phyloP scores from a whole-genome alignment of 2,113 vertebrate species.

The Myotis lucifugus region DNA sequence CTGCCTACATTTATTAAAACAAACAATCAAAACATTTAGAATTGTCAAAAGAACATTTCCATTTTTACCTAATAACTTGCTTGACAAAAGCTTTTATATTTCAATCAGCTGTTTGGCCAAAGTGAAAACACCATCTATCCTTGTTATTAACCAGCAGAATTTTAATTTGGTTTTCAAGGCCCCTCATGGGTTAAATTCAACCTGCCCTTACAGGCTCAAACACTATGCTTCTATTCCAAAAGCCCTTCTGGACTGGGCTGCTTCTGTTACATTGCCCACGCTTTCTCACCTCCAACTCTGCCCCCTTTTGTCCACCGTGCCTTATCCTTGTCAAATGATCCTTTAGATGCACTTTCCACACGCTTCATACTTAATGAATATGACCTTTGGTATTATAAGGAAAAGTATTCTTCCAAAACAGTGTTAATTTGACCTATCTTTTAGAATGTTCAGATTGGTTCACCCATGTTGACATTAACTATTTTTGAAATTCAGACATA shows the following conservation, averaged over 20 bases:
- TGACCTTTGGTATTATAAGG: constrained; percentile 34
- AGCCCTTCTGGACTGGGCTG: not conserved
- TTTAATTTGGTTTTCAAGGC: not conserved
- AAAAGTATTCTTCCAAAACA: constrained; percentile 31
- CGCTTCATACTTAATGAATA: not conserved
- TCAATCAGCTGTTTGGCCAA: not conserved
- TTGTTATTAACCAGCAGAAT: not conserved
- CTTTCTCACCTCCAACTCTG: not conserved
- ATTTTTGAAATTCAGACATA: constrained; percentile 59
- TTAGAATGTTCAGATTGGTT: constrained; percentile 17
- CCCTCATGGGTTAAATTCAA: not conserved
- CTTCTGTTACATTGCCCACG: not conserved
- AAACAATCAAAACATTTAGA: not conserved
- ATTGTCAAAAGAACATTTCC: not conserved
- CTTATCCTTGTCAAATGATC: not conserved
- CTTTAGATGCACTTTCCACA: not conserved
- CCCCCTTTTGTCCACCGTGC: not conserved
- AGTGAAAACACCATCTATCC: not conserved
- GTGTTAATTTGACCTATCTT: not conserved
- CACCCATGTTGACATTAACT: not conserved
- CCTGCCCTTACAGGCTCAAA: not conserved
- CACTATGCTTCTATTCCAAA: not conserved
- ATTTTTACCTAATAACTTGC: not conserved
- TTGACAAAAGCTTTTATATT: constrained; percentile 12
- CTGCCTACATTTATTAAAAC: not conserved